Evolutionary conservation across 2,797 vertebrate species (phyloP).

Genomic region (Hafferia zeledoni): DNA sequence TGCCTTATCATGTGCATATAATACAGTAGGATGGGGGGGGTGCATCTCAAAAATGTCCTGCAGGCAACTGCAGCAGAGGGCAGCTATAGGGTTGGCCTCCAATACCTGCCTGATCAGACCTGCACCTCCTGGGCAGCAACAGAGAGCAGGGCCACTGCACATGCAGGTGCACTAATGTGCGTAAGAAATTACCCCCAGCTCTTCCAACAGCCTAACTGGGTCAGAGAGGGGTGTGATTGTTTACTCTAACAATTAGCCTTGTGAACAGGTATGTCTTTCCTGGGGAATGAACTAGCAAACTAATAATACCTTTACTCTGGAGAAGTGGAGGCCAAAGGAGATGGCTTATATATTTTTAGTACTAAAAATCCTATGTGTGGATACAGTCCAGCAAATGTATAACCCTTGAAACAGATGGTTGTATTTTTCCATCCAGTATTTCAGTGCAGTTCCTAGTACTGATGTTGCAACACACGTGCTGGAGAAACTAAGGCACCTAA

Average conservation of each 20-base stretch:
- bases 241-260: background rate
- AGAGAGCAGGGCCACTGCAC: background rate
- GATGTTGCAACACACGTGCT: background rate
- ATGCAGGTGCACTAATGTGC: background rate
- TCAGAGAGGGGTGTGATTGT: constrained; percentile 14
- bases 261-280: background rate
- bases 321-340: background rate
- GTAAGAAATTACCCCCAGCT: background rate
- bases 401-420: background rate
- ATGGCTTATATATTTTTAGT: background rate
- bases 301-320: background rate
- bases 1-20: background rate
- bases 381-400: background rate
- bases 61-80: background rate
- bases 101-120: rapidly evolving
- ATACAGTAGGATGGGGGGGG: rapidly evolving
- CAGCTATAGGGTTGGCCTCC: background rate
- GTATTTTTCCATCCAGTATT: background rate
- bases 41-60: background rate
- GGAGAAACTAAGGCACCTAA: background rate
- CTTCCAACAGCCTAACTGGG: background rate
- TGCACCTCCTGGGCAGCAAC: background rate
- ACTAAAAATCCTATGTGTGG: background rate
- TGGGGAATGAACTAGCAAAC: background rate
- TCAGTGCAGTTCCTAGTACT: background rate